A percentile compares a stretch with the other conserved stretches of the same genome.
Conservation (phyloP, 2,888 invertebrate genomes). For the Adineta ricciae region DNA sequence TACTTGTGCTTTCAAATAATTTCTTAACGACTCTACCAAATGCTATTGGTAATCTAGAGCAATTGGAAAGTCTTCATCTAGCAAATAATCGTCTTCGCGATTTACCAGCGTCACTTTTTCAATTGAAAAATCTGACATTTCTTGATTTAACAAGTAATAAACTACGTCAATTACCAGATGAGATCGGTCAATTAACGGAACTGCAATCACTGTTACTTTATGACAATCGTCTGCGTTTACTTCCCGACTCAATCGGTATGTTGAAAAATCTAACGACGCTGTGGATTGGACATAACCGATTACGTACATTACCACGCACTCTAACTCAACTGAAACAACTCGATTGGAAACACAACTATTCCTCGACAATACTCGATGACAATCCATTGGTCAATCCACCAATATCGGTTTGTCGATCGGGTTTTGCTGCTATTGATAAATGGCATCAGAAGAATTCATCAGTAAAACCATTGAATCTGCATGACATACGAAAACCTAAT, state of each 20-base stretch:
- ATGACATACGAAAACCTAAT: too few species aligned
- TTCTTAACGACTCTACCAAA: neutral
- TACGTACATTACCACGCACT: neutral
- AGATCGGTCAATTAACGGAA: constrained; percentile 21
- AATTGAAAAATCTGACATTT: constrained; percentile 14
- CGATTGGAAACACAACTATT: constrained; percentile 22
- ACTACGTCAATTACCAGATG: constrained; percentile 11
- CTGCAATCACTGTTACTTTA: constrained; percentile 23
- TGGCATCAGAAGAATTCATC: neutral
- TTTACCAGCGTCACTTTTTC: neutral
- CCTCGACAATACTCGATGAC: constrained; percentile 5
- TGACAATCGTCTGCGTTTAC: neutral
- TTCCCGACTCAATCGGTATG: neutral
- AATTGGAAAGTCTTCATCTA: constrained; percentile 12
- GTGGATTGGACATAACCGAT: constrained; percentile 12
- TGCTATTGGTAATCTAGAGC: neutral
- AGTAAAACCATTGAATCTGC: neutral
- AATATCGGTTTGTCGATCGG: constrained; percentile 7
- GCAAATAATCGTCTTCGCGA: constrained; percentile 11
- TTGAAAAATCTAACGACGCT: neutral
- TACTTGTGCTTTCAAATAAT: neutral
- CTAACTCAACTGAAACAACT: neutral
- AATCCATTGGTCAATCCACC: constrained; percentile 18
- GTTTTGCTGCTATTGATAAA: neutral
- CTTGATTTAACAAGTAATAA: constrained; percentile 25